Evolutionary conservation across 2,888 invertebrate genomes (phyloP), one percentile per base, ranked within the genome.

Genomic region (Diploptera punctata): DNA sequence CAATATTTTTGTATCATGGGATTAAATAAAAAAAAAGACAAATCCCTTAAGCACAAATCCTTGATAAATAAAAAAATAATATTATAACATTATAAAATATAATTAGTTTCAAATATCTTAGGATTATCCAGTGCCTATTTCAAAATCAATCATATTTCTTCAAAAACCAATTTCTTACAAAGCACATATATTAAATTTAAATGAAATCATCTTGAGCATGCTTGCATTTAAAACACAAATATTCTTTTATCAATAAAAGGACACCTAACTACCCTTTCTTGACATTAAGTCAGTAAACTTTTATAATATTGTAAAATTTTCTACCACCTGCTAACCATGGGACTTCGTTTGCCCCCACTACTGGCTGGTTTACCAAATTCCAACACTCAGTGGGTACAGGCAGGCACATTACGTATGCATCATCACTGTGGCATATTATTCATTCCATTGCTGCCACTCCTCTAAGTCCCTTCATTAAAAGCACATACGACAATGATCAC

Each of bases 351-450:
- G 1, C 24, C 52, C 47, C 19, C 9, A 52, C 24, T 9, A 13
- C 13, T 24, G 52, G 52, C 52, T 52, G 24, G 24, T 3, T 52
- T 13, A 24, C 52, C 1, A 52, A 21, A 24, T 24, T 21, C 18
- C 9, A 52, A 13, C 38, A 52, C 24, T 1, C 13, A 13, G 1
- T 52, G 21, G 5, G 4, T 52, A 52, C 24, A 52, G 62, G 62
- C 62, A 62, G 43, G 62, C 38, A 62, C 62, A 62, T 62, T 43
- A 62, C 21, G 13, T 61, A 61, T 19, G 62, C 16, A 38, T 38
- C 62, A 62, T 62, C 33, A 10, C 0, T 18, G 4, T 4, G 13
- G 16, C 7, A 38, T 13, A 38, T 38, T 38, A 38, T 13, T 38
- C 13, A 9, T 38, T 38, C 13, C 9, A 7, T 16, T 21, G 19